These are phyloP conservation scores for Tortrix viridana DNA, from an alignment of 2,888 invertebrate genomes.

Conservation along the genomic window DNA sequence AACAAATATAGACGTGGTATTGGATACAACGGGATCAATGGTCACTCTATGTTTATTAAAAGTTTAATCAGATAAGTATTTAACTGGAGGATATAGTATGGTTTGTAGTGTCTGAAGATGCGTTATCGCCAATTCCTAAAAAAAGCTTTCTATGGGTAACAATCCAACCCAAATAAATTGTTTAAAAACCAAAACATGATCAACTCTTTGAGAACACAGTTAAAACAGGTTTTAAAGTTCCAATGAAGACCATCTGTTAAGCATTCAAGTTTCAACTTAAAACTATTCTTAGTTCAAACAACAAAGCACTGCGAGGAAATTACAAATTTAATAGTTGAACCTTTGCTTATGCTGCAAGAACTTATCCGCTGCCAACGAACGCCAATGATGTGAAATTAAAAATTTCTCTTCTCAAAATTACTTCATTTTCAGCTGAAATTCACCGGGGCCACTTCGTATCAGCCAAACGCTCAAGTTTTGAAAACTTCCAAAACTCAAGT, in stretches of 20 bases:
- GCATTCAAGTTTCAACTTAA: slow-evolving; percentile 2
- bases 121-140: no score
- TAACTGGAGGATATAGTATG: no score
- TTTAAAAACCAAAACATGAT: neutral
- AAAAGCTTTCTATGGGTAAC: no score
- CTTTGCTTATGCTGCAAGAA: slow-evolving; percentile 24
- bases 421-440: slow-evolving; percentile 46
- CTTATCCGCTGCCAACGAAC: slow-evolving; percentile 18
- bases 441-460: slow-evolving; percentile 42
- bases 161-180: no score
- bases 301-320: slow-evolving; percentile 6
- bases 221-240: neutral
- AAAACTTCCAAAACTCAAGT: slow-evolving; percentile 49
- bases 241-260: neutral
- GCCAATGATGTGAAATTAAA: slow-evolving; percentile 31
- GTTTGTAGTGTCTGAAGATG: no score
- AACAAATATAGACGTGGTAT: neutral
- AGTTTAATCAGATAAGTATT: no score
- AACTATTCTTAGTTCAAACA: neutral
- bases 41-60: no score
- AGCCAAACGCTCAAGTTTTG: slow-evolving; percentile 45
- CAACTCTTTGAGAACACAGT: neutral
- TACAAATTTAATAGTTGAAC: slow-evolving; percentile 17
- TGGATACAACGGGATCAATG: no score
- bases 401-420: slow-evolving; percentile 28